Evolutionary conservation across 2,797 vertebrate genomes (phyloP).

Genomic region (Hydrophis major): DNA sequence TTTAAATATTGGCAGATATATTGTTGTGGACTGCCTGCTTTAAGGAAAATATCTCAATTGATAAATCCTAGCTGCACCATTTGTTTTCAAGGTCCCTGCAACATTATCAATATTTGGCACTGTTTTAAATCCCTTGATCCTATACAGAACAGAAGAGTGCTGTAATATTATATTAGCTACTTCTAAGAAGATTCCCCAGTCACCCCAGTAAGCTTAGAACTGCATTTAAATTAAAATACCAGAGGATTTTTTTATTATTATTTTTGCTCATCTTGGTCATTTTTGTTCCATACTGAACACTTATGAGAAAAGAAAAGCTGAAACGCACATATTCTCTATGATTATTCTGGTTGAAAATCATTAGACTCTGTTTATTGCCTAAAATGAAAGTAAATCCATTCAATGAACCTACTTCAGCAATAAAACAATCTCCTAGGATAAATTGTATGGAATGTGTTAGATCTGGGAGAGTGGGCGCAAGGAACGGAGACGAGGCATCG

Average conservation of each 20-base stretch:
- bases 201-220: not conserved
- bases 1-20: constrained; percentile 33
- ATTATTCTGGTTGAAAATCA: not conserved
- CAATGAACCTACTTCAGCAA: not conserved
- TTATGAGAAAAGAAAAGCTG: not conserved
- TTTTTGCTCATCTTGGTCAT: not conserved
- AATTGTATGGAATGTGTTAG: not conserved
- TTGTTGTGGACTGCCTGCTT: constrained; percentile 15
- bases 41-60: constrained; percentile 24
- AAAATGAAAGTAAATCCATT: not conserved
- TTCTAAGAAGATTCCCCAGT: not conserved
- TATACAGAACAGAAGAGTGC: not conserved
- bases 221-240: constrained; percentile 14
- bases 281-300: not conserved
- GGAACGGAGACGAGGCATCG: too few relatives aligned
- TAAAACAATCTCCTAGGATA: not conserved
- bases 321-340: not conserved
- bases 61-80: constrained; percentile 23
- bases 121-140: constrained; percentile 2
- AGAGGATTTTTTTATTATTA: not conserved
- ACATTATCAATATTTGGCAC: constrained; percentile 33
- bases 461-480: too few relatives aligned
- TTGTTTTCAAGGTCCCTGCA: constrained; percentile 31
- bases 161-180: constrained; percentile 2
- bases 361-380: not conserved